A percentile compares a stretch with the other conserved stretches of the same genome.
Evolutionary conservation across 2,797 vertebrate genomes (phyloP).

Genomic region (Acanthopagrus latus): DNA sequence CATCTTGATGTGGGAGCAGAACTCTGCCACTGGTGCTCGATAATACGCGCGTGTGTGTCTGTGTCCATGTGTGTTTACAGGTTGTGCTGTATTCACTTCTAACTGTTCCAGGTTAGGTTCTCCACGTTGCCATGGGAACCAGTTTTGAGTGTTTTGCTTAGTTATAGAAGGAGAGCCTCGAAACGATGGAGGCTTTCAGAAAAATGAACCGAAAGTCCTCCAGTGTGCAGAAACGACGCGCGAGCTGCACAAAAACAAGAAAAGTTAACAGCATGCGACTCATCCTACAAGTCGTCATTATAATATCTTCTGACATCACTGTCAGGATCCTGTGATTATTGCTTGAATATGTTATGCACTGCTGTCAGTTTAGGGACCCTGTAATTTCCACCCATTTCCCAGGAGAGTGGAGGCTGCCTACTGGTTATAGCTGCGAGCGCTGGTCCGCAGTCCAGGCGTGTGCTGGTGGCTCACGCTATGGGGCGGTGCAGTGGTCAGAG

Average conservation of each 20-base stretch:
- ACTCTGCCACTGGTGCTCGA: slow-evolving; percentile 33
- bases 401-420: slow-evolving; percentile 27
- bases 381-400: slow-evolving; percentile 61
- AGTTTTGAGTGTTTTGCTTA: slow-evolving; percentile 70
- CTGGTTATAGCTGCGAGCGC: slow-evolving; percentile 29
- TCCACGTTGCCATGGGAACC: slow-evolving; percentile 79
- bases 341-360: slow-evolving; percentile 47
- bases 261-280: slow-evolving; percentile 21
- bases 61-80: slow-evolving; percentile 63
- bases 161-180: slow-evolving; percentile 63
- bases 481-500: slow-evolving; percentile 58
- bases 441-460: slow-evolving; percentile 27
- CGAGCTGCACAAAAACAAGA: neutral
- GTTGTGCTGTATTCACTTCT: slow-evolving; percentile 62
- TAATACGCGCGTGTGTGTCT: slow-evolving; percentile 13
- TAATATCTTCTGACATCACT: slow-evolving; percentile 48
- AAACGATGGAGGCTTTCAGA: slow-evolving; percentile 56
- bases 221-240: slow-evolving; percentile 14
- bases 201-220: slow-evolving; percentile 51
- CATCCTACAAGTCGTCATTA: slow-evolving; percentile 38
- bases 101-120: slow-evolving; percentile 70
- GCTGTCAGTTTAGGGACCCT: slow-evolving; percentile 46
- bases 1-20: slow-evolving; percentile 49
- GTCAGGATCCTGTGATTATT: slow-evolving; percentile 51
- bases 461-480: slow-evolving; percentile 46